Percentiles rank a stretch among this genome's conserved stretches.
Evolutionary conservation across 2,797 vertebrate genomes (phyloP).

Genomic region (Artibeus lituratus): DNA sequence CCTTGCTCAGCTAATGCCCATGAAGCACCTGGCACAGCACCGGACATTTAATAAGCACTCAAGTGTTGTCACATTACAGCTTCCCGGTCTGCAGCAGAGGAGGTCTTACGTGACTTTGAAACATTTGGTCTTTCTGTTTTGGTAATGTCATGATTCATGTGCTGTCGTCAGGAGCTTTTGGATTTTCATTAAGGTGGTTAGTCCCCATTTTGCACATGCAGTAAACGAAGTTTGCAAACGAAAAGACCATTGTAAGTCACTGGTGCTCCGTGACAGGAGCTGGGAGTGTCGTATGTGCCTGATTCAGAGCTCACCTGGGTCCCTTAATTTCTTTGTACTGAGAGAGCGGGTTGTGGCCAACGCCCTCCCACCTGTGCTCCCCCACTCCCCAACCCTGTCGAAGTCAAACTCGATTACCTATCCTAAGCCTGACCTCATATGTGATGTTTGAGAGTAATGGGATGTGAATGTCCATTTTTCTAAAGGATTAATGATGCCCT

Average conservation of each 20-base stretch:
- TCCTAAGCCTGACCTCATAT: background rate
- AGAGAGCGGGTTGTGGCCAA: background rate
- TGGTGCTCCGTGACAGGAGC: background rate
- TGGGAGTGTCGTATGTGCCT: background rate
- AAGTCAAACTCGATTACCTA: background rate
- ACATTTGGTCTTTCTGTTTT: background rate
- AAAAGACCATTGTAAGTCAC: background rate
- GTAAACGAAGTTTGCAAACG: background rate
- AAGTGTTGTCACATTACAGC: background rate
- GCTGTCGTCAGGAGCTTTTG: background rate
- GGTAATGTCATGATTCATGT: background rate
- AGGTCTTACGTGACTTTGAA: background rate
- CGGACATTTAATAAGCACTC: background rate
- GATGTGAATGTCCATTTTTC: background rate
- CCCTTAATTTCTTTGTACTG: background rate
- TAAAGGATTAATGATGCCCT: background rate
- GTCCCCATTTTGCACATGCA: background rate
- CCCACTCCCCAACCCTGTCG: background rate
- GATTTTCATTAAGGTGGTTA: background rate
- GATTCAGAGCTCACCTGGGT: background rate
- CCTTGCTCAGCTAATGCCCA: background rate
- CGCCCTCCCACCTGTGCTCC: accelerated
- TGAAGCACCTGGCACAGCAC: background rate
- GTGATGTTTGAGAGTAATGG: background rate
- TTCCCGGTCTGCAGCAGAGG: background rate